A percentile compares a stretch with the other conserved stretches of the same genome.
Evolutionary conservation across 2,113 vertebrate genomes (phyloP).

Genomic region (Megaceryle maxima): DNA sequence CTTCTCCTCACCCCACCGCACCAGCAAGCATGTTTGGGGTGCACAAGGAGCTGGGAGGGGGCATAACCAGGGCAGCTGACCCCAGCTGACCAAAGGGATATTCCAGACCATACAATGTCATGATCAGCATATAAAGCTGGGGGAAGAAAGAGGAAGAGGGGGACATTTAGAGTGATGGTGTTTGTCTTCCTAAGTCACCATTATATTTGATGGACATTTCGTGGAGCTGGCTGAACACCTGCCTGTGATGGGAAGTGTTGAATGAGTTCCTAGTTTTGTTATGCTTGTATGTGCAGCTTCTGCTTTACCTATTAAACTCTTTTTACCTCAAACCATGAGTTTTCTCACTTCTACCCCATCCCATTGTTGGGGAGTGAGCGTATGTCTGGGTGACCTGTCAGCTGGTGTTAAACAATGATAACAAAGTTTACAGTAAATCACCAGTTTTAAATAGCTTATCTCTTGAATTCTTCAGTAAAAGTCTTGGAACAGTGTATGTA

Average conservation of each 20-base stretch:
- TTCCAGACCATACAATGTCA: neutral
- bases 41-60: neutral
- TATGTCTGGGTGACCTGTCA: neutral
- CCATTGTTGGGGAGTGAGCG: accelerated
- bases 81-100: neutral
- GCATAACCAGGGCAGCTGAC: neutral
- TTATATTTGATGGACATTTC: neutral
- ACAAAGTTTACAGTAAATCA: neutral
- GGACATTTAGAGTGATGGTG: neutral
- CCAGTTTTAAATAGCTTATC: neutral
- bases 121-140: neutral
- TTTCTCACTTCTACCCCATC: neutral
- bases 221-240: neutral
- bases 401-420: neutral
- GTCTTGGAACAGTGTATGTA: neutral
- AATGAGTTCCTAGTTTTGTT: neutral
- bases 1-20: neutral
- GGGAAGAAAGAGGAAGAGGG: neutral
- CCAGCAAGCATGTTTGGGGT: neutral
- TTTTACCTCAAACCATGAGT: neutral
- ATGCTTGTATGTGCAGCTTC: accelerated
- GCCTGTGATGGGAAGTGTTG: neutral
- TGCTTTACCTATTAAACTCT: neutral
- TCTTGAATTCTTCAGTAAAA: neutral
- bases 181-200: neutral